phyloP scores from a whole-genome alignment of 2,888 invertebrate species.

The Dasysyrphus tricinctus region DNA sequence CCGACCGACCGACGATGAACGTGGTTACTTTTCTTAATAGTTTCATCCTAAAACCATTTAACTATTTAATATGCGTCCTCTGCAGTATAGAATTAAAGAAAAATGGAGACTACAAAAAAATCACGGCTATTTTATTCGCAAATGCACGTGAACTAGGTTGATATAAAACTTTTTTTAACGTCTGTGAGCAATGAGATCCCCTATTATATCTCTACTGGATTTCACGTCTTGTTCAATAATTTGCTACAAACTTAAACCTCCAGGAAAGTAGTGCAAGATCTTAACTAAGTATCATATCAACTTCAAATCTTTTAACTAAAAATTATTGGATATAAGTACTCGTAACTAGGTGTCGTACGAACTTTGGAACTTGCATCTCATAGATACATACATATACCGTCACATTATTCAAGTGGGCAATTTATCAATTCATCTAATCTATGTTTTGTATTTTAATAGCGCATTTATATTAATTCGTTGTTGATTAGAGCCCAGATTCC shows the following conservation, averaged over 20 bases:
- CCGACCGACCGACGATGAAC: too few species aligned
- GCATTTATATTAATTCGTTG: slow-evolving; percentile 78
- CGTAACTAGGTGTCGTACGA: neutral
- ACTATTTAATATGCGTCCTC: too few species aligned
- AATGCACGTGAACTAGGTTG: neutral
- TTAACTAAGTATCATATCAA: neutral
- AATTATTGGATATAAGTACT: too few species aligned
- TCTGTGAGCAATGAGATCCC: neutral
- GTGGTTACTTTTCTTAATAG: too few species aligned
- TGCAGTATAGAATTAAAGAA: too few species aligned
- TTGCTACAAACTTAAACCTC: neutral
- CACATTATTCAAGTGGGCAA: slow-evolving; percentile 74
- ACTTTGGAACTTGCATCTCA: neutral
- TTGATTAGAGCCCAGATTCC: slow-evolving; percentile 63
- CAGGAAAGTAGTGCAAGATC: neutral
- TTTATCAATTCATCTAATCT: slow-evolving; percentile 80
- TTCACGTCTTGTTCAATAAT: neutral
- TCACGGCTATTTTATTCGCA: too few species aligned
- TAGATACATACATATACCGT: neutral
- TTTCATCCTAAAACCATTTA: too few species aligned
- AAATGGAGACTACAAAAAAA: too few species aligned
- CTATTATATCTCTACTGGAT: neutral
- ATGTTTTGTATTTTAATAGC: slow-evolving; percentile 76
- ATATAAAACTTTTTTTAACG: neutral
- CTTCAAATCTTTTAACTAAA: neutral